Evolutionary conservation across 2,797 vertebrate genomes (phyloP), one percentile per base, ranked within the genome.

Genomic region (Aselliscus stoliczkanus): DNA sequence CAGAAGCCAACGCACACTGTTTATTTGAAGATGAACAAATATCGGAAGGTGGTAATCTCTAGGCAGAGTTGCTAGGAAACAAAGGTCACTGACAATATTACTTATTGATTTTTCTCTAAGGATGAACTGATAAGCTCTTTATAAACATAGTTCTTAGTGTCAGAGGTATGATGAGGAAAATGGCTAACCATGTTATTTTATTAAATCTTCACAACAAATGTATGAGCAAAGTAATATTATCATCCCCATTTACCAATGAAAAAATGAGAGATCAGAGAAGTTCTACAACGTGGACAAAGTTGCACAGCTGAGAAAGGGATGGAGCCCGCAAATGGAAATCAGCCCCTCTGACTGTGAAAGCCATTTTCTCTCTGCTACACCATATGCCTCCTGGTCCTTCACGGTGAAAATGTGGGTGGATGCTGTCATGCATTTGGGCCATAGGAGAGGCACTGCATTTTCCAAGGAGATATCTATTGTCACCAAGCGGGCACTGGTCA

Each of bases 21-120:
- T 37, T n/a, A 56, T 29, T 58, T 2, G 0, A 72, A 56, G 34
- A 76, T 44, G 37, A 44, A 65, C 21, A n/a, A n/a, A n/a, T 81
- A 23, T 2, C 23, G 52, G 52, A 54, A 50, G 62, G 47, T 1
- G 31, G 70, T 34, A 4, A 52, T 50, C 80, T 89, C 73, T 47
- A 64, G 34, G 76, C 20, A 52, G 14, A 92, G n/a, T 29, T 81
- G 54, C 76, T 87, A 84, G 60, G 73, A 91, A 73, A 70, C 85
- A 95, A 93, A 95, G 80, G 93, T 89, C 80, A 84, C 65, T 21
- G 27, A 70, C 82, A 81, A 83, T 60, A 47, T 50, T n/a, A 93
- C 9, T 84, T 60, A 89, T 0, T 34, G 37, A 81, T 93, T 83
- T 83, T 94, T 80, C 42, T 56, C 52, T 50, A 77, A 79, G 64